Evolutionary conservation across 1,140 invertebrate genomes (phyloP), one percentile per base, ranked within the genome.

Genomic region (Drosophila triauraria): DNA sequence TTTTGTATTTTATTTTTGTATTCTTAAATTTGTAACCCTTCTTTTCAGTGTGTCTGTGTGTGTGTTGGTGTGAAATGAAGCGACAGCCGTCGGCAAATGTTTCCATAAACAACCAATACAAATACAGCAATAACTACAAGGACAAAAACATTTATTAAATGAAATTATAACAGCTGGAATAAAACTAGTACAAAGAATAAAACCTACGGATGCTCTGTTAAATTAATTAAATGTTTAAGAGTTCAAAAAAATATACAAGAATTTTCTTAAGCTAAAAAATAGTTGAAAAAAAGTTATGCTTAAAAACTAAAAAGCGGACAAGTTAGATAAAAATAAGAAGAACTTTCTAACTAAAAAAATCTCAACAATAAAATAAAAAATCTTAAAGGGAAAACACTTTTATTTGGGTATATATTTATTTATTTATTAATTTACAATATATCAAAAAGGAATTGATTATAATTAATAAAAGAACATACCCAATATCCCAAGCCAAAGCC

Each of bases 51-150:
- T 67, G 63, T 53, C 13, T n/a, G 43, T 40, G 60, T 58, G 44
- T 76, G 56, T 64, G 74, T 47, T 56, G 58, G 77, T 74, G 80
- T 75, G 75, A 86, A 91, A 72, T 86, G 74, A 87, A 86, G 87
- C 80, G 85, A 85, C 86, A 85, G 86, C 78, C 81, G 65, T 74
- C 75, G 86, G 84, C 80, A 88, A 87, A 87, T 88, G 84, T 88
- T 84, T 80, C 84, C 84, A 83, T 88, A 88, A 83, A 84, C 83
- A 86, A 86, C 68, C 83, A 84, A 48, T 47, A 68, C 32, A 46
- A 64, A 62, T 27, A 12, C 44, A 51, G 38, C 64, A 71, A 78
- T 67, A 72, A 71, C 67, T 60, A 71, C 23, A 32, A 60, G 53
- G 53, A 20, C 46, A 70, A 86, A 85, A 90, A 91, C 75, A 91